Conservation (phyloP, 2,113 vertebrate genomes). For the Epinephelus fuscoguttatus region DNA sequence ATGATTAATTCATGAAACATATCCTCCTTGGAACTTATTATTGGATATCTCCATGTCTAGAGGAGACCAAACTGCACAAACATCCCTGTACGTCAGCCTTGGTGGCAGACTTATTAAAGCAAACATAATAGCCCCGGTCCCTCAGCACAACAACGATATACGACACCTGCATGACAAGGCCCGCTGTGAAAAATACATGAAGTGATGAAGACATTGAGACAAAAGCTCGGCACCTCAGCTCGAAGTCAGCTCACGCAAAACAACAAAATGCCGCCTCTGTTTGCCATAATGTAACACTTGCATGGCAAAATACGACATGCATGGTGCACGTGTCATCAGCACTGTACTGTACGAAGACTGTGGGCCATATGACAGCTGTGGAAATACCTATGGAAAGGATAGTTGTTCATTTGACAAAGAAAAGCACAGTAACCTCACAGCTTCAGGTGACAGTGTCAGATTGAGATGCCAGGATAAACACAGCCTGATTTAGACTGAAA, state of each 20-base stretch:
- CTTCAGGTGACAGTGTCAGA: conserved; percentile 44
- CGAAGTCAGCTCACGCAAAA: conserved; percentile 40
- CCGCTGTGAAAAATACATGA: conserved; percentile 73
- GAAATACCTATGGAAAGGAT: not conserved
- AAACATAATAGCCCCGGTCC: conserved; percentile 30
- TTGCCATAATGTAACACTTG: not conserved
- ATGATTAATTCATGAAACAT: conserved; percentile 13
- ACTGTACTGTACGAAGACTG: not conserved
- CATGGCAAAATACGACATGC: not conserved
- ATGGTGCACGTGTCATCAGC: not conserved
- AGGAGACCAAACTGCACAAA: conserved; percentile 9
- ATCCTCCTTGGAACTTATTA: conserved; percentile 9
- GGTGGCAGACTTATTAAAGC: conserved; percentile 32
- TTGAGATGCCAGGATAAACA: conserved; percentile 25
- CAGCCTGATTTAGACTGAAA: not conserved
- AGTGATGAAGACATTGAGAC: conserved; percentile 3
- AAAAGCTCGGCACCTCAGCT: conserved; percentile 7
- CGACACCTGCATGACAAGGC: conserved; percentile 40
- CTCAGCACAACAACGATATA: conserved; percentile 42
- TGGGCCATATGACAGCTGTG: not conserved
- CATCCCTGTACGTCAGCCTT: not conserved
- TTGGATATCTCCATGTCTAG: not conserved
- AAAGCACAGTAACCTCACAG: conserved; percentile 36
- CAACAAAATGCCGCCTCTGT: conserved; percentile 33
- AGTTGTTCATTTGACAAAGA: conserved; percentile 28